phyloP scores from a whole-genome alignment of 2,113 vertebrate species.

The Passer domesticus region DNA sequence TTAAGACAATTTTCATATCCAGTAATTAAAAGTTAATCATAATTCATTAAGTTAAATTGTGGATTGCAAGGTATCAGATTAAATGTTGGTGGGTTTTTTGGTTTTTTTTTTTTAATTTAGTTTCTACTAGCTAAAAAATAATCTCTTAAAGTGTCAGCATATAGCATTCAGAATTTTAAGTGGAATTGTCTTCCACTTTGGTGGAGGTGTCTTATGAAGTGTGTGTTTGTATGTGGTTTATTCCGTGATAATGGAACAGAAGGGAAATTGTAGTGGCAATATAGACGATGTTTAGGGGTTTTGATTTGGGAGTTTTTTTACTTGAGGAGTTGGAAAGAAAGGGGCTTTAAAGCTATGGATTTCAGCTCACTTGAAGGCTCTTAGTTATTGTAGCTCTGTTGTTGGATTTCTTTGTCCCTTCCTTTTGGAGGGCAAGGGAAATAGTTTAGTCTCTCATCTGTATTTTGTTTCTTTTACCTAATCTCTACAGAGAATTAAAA shows the following conservation, averaged over 20 bases:
- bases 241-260: not conserved
- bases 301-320: not conserved
- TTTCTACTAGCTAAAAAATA: not conserved
- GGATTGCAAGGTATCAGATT: not conserved
- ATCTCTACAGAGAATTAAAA: constrained; percentile 16
- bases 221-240: not conserved
- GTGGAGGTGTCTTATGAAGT: not conserved
- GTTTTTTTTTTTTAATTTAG: not conserved
- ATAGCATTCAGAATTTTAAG: not conserved
- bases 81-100: not conserved
- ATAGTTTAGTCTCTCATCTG: constrained; percentile 30
- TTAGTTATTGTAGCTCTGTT: not conserved
- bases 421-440: not conserved
- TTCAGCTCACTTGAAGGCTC: not conserved
- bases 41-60: not conserved
- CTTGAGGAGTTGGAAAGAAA: not conserved
- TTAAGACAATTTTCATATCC: not conserved
- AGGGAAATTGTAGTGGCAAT: not conserved
- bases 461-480: constrained; percentile 35
- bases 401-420: not conserved
- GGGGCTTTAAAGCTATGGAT: not conserved
- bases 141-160: not conserved
- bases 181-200: not conserved
- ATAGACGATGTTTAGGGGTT: not conserved
- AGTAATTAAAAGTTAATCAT: not conserved